Evolutionary conservation across 37 sponge, comb jelly and placozoan genomes (phyloP).

Genomic region (Aphrocallistes beatrix): DNA sequence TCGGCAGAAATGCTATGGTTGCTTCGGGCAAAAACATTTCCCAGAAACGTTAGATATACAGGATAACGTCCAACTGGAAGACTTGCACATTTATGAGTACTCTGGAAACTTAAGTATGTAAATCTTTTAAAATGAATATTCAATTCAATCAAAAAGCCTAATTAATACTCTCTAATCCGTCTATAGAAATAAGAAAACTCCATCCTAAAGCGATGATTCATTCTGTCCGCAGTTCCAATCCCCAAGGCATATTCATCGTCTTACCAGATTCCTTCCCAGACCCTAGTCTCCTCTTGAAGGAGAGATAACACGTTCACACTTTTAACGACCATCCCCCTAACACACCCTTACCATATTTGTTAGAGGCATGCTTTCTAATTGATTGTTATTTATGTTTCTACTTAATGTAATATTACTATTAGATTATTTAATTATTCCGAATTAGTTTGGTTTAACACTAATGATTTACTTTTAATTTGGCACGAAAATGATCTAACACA

Average conservation of each 20-base stretch:
- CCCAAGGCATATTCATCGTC: neutral
- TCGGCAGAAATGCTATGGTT: neutral
- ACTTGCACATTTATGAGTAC: neutral
- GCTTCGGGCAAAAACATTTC: neutral
- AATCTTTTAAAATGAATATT: neutral
- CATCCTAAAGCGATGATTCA: neutral
- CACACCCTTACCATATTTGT: too few relatives aligned
- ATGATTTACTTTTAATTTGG: too few relatives aligned
- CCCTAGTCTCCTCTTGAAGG: neutral
- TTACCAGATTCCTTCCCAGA: constrained; percentile 4
- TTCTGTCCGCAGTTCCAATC: neutral
- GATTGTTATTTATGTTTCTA: too few relatives aligned
- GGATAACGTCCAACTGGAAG: neutral
- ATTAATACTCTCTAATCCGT: neutral
- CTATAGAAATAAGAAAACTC: neutral
- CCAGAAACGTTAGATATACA: neutral
- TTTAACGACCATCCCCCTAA: too few relatives aligned
- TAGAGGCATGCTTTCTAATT: too few relatives aligned
- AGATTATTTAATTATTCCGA: too few relatives aligned
- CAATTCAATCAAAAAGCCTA: neutral
- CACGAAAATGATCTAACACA: too few relatives aligned
- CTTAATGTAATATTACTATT: too few relatives aligned
- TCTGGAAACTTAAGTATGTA: neutral
- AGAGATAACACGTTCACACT: neutral
- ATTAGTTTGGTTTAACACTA: too few relatives aligned